These are phyloP conservation scores for Palythoa grandis DNA, from an alignment of 92 coral and sea anemone species.

Conservation along the genomic window DNA sequence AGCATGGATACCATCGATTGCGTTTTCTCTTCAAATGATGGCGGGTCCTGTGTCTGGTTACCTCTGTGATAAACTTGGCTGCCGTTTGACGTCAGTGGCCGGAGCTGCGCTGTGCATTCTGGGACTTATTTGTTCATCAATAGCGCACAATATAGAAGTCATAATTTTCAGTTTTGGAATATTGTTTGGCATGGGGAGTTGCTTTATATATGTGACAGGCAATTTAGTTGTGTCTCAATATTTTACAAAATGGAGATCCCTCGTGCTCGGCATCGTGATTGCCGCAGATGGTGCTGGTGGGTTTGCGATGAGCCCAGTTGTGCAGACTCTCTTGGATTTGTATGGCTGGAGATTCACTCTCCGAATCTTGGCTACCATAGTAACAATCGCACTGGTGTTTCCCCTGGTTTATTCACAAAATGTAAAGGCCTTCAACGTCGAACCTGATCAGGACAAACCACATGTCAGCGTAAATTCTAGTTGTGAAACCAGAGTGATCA, in stretches of 20 bases:
- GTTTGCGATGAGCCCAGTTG: slow-evolving; percentile 30
- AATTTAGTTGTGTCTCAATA: slow-evolving; percentile 31
- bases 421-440: background rate
- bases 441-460: background rate
- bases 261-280: slow-evolving; percentile 19
- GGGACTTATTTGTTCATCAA: slow-evolving; percentile 31
- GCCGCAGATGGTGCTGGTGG: slow-evolving; percentile 36
- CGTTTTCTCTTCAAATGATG: slow-evolving; percentile 36
- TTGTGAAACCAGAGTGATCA: background rate
- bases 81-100: slow-evolving; percentile 26
- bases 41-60: slow-evolving; percentile 38
- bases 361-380: slow-evolving; percentile 13
- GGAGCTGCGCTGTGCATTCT: slow-evolving; percentile 33
- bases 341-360: slow-evolving; percentile 18
- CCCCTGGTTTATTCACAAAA: slow-evolving; percentile 38
- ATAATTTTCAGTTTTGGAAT: slow-evolving; percentile 37
- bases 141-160: slow-evolving; percentile 10
- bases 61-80: slow-evolving; percentile 32
- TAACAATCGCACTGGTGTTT: background rate
- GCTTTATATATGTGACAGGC: slow-evolving; percentile 18
- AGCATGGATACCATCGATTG: slow-evolving; percentile 43
- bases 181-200: slow-evolving; percentile 29
- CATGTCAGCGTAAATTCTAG: background rate
- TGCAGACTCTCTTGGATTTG: background rate
- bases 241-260: slow-evolving; percentile 44